Conservation (phyloP, 2,113 vertebrate species). For the Lepus europaeus region DNA sequence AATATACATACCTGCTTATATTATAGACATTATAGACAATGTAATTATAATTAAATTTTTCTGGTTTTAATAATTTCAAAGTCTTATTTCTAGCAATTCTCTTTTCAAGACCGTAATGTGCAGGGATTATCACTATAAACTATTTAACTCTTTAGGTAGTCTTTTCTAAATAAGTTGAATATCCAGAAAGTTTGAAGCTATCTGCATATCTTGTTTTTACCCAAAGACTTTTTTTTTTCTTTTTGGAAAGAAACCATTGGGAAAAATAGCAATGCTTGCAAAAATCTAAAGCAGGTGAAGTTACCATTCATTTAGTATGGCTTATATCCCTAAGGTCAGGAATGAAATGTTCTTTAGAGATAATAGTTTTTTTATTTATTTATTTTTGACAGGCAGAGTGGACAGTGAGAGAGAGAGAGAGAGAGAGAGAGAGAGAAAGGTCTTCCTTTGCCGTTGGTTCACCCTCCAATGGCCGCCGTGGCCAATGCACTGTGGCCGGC, state of each 20-base stretch:
- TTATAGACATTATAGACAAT: neutral
- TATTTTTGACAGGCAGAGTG: too few relatives aligned
- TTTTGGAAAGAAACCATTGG: neutral
- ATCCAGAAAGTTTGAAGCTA: neutral
- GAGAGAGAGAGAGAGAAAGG: too few relatives aligned
- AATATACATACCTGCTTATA: neutral
- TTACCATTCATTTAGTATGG: neutral
- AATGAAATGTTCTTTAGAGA: slow-evolving; percentile 6
- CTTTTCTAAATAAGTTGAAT: neutral
- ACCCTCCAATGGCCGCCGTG: too few relatives aligned
- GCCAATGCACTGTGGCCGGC: too few relatives aligned
- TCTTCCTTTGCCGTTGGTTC: too few relatives aligned
- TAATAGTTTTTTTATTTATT: neutral
- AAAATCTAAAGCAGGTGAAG: neutral
- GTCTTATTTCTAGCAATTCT: neutral
- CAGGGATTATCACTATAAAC: neutral
- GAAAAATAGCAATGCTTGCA: neutral
- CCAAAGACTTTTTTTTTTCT: neutral
- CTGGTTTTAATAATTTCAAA: neutral
- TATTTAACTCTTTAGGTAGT: neutral
- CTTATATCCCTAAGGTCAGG: neutral
- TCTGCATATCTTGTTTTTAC: neutral
- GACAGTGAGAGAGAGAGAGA: too few relatives aligned
- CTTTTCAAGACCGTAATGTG: neutral
- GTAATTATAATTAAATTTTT: neutral